Evolutionary conservation across 2,797 vertebrate species (phyloP).

Genomic region (Falco naumanni): DNA sequence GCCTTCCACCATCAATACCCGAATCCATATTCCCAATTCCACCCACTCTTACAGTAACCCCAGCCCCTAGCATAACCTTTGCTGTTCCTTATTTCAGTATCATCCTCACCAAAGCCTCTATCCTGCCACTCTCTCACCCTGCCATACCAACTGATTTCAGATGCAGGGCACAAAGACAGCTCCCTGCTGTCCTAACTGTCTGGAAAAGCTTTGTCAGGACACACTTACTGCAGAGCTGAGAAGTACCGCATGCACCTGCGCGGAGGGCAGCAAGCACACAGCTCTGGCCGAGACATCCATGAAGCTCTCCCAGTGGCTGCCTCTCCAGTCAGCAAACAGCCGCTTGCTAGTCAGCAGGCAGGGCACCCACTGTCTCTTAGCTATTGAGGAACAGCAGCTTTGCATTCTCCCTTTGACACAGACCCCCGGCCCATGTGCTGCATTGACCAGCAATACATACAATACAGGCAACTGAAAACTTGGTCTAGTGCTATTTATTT

Average conservation of each 20-base stretch:
- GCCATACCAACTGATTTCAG: background rate
- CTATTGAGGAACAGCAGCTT: background rate
- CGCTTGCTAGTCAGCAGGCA: background rate
- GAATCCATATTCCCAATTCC: background rate
- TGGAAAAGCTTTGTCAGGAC: background rate
- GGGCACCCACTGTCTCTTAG: accelerated
- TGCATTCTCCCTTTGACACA: background rate
- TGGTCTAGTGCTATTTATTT: background rate
- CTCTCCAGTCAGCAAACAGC: background rate
- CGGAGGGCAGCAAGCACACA: background rate
- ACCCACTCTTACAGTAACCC: background rate
- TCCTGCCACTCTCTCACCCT: background rate
- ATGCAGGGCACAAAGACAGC: background rate
- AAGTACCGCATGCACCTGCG: background rate
- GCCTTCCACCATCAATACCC: background rate
- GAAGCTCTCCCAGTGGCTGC: background rate
- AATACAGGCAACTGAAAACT: background rate
- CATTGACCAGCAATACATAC: accelerated
- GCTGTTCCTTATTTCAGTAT: background rate
- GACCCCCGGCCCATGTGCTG: background rate
- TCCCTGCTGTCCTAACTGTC: accelerated
- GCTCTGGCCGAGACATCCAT: background rate
- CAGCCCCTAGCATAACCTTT: background rate
- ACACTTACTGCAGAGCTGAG: background rate
- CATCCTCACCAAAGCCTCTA: background rate